Evolutionary conservation across 2,888 invertebrate genomes (phyloP), one percentile per base, ranked within the genome.

Genomic region (Dynastes grantii): DNA sequence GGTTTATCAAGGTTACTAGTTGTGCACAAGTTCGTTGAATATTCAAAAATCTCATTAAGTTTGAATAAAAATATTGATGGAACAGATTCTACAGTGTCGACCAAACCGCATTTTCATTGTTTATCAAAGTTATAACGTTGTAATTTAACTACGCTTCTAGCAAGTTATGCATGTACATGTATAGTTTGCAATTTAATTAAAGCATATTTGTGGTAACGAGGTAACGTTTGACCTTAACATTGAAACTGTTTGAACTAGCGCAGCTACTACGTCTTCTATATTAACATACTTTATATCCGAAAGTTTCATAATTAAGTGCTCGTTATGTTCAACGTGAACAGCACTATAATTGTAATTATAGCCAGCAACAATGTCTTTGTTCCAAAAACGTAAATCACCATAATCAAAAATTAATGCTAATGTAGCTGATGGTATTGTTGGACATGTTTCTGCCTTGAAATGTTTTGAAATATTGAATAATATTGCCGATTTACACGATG

Each of bases 1-100:
- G 13, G 22, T n/a, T 55, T 55, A 55, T 55, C 55, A 16, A 55
- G 55, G 55, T 55, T 55, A 16, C 55, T 55, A 55, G 55, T 37
- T 37, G 32, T 55, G 22, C 22, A 55, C 2, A 22, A n/a, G n/a
- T 22, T 16, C n/a, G 22, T n/a, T 55, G 55, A 16, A 55, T n/a
- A 55, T 16, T 22, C n/a, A n/a, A 2, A 55, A 8, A 16, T 3
- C 16, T n/a, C n/a, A 55, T 55, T n/a, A 16, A 55, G n/a, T 45
- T 45, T 2, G 1, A 45, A 8, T 11, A 45, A 45, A 37, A 6
- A 6, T 37, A 37, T 37, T 37, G 6, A 37, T 37, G 3, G 3
- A 37, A 45, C 8, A 37, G 32, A 37, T 5, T 37, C 6, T 45
- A 45, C 45, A 45, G 2, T 11, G 0, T 11, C 8, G 8, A 45